Evolutionary conservation across 2,797 vertebrate species (phyloP).

Genomic region (Pseudomugil gertrudae): DNA sequence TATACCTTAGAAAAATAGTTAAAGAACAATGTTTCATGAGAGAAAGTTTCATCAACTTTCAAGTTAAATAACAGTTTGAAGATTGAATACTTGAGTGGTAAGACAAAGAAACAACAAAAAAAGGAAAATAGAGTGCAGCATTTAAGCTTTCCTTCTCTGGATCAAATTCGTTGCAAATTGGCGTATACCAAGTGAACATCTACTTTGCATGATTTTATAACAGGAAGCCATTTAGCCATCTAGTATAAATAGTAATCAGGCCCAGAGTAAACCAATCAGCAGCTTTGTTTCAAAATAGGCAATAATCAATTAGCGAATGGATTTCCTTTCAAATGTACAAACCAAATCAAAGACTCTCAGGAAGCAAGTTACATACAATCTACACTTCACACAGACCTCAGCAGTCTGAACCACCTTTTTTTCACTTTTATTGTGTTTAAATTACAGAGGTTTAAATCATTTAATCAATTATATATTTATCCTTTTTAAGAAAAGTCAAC

Average conservation of each 20-base stretch:
- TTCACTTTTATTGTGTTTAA: slow-evolving; percentile 49
- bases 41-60: background rate
- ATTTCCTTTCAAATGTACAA: slow-evolving; percentile 76
- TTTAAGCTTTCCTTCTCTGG: slow-evolving; percentile 38
- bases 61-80: slow-evolving; percentile 4
- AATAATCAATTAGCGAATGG: slow-evolving; percentile 79
- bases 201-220: slow-evolving; percentile 61
- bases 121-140: slow-evolving; percentile 24
- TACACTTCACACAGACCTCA: slow-evolving; percentile 57
- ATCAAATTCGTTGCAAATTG: slow-evolving; percentile 43
- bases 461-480: slow-evolving; percentile 16
- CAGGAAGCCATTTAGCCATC: slow-evolving; percentile 75
- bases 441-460: slow-evolving; percentile 37
- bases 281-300: slow-evolving; percentile 73
- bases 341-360: slow-evolving; percentile 71
- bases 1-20: background rate
- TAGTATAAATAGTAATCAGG: slow-evolving; percentile 84
- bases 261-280: slow-evolving; percentile 80
- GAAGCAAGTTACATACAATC: slow-evolving; percentile 67
- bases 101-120: slow-evolving; percentile 21
- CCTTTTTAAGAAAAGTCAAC: slow-evolving; percentile 11
- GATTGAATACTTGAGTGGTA: slow-evolving; percentile 18
- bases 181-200: slow-evolving; percentile 36
- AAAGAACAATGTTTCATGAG: slow-evolving; percentile 1
- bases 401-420: slow-evolving; percentile 43